These are phyloP conservation scores for Chelmon rostratus DNA, from an alignment of 2,797 vertebrate genomes.

Conservation along the genomic window DNA sequence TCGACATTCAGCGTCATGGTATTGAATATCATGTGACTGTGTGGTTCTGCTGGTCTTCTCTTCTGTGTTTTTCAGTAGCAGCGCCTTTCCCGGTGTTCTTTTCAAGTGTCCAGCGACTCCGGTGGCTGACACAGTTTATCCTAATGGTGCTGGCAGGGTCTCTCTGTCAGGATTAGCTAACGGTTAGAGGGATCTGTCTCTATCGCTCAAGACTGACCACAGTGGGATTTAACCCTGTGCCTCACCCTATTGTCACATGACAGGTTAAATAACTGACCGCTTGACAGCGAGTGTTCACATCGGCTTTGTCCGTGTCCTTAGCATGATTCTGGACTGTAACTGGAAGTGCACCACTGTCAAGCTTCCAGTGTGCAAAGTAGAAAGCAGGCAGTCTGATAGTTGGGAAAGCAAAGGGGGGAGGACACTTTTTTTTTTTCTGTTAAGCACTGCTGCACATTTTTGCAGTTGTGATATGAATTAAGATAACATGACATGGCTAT, in stretches of 20 bases:
- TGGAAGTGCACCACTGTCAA: not conserved
- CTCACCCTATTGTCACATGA: constrained; percentile 62
- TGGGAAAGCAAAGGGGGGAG: not conserved
- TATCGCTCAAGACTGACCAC: constrained; percentile 66
- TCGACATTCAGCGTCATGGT: not conserved
- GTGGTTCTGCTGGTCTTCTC: not conserved
- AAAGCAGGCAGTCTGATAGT: not conserved
- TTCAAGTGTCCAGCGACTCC: constrained; percentile 43
- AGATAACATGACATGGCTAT: constrained; percentile 26
- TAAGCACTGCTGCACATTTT: constrained; percentile 21
- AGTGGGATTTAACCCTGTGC: constrained; percentile 61
- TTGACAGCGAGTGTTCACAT: constrained; percentile 51
- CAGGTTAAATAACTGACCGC: constrained; percentile 59
- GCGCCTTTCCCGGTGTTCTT: constrained; percentile 44
- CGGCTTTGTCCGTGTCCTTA: constrained; percentile 25
- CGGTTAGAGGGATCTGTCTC: constrained; percentile 69
- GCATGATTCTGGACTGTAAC: not conserved
- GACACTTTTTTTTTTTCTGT: not conserved
- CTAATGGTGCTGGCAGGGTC: constrained; percentile 77
- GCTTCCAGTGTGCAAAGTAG: not conserved
- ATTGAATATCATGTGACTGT: not conserved
- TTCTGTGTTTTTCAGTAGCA: constrained; percentile 24
- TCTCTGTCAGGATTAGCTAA: constrained; percentile 77
- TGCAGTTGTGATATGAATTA: constrained; percentile 34
- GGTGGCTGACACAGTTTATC: constrained; percentile 63